Base-by-base conservation (phyloP, 2,797 vertebrate species). In the Channa striata region DNA sequence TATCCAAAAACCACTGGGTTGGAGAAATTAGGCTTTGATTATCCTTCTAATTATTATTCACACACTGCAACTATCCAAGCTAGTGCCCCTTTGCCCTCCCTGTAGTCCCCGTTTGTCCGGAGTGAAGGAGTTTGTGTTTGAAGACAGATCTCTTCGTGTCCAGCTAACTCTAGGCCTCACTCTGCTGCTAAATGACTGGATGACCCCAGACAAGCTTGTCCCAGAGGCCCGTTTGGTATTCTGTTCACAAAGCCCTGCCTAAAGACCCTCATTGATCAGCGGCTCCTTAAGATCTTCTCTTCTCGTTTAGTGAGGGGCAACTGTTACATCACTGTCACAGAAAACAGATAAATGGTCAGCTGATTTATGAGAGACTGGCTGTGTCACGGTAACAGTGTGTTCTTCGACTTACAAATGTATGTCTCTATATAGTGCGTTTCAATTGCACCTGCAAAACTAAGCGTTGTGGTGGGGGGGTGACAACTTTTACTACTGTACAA, bases 221-320 rank as follows among this genome's bases (percentile, higher is more conserved):
- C 73, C 80, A 64, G 61, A 59, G 40, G 77, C 59, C 75, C 71
- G 72, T 77, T 87, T 66, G 66, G 77, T 90, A 89, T 89, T 88
- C 87, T 44, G 68, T 70, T 77, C 92, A 90, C 86, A 87, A 74
- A 71, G 50, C 67, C 11, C 61, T 6, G 57, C 68, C 77, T 86
- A 78, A 91, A 90, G 82, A 82, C 82, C 79, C 75, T 85, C 88
- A 89, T 90, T 91, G 90, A 90, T 92, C 89, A 83, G 70, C 47
- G n/a, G 66, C 82, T 83, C 79, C 67, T 82, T 72, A 69, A 80
- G 85, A 82, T 83, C 77, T 68, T 74, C 77, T 85, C 72, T 57
- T 59, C 65, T 66, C 42, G 2, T 81, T 70, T 20, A 73, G 81
- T 17, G 68, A 68, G 70, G 67, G 72, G 78, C 63, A 69, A 87